A percentile compares a stretch with the other conserved stretches of the same genome.
These are phyloP conservation scores for Eucidaris tribuloides DNA, from an alignment of 35 echinoderm and acorn worm species.

Conservation along the genomic window DNA sequence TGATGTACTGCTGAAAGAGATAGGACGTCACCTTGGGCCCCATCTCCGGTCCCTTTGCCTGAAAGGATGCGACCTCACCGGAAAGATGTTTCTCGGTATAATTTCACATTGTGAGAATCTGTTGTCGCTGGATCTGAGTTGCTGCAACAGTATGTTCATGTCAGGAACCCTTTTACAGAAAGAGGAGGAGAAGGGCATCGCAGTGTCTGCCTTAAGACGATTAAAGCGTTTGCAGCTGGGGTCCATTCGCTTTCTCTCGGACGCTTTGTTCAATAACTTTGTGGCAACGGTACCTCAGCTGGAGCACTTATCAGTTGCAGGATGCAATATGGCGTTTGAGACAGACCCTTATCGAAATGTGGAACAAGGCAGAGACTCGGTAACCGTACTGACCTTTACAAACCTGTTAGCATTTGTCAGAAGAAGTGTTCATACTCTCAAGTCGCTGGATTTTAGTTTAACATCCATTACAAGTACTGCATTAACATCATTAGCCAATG, in stretches of 20 bases:
- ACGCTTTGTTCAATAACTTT: slow-evolving; percentile 63
- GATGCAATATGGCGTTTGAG: slow-evolving; percentile 79
- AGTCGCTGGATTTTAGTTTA: slow-evolving; percentile 51
- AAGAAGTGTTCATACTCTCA: slow-evolving; percentile 18
- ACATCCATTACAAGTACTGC: slow-evolving; percentile 56
- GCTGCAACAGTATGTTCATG: slow-evolving; percentile 94
- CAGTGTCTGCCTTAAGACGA: slow-evolving; percentile 19
- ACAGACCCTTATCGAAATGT: slow-evolving; percentile 38
- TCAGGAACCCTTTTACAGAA: slow-evolving; percentile 67
- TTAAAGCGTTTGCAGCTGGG: slow-evolving; percentile 46
- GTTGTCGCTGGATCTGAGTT: slow-evolving; percentile 63
- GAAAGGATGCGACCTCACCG: slow-evolving; percentile 75
- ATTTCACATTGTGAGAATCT: slow-evolving; percentile 71
- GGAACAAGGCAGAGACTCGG: slow-evolving; percentile 20
- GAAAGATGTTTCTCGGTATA: slow-evolving; percentile 62
- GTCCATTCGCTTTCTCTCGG: slow-evolving; percentile 68
- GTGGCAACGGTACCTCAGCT: slow-evolving; percentile 40
- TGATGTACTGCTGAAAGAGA: slow-evolving; percentile 52
- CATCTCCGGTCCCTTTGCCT: slow-evolving; percentile 64
- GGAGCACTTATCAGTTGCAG: slow-evolving; percentile 55
- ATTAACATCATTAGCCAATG: slow-evolving; percentile 35
- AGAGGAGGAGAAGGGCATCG: slow-evolving; percentile 4
- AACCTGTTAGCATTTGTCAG: slow-evolving; percentile 51
- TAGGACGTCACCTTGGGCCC: slow-evolving; percentile 65
- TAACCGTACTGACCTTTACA: slow-evolving; percentile 54